These are phyloP conservation scores for Choristoneura rosaceana DNA, from an alignment of 2,888 invertebrate genomes.

Conservation along the genomic window DNA sequence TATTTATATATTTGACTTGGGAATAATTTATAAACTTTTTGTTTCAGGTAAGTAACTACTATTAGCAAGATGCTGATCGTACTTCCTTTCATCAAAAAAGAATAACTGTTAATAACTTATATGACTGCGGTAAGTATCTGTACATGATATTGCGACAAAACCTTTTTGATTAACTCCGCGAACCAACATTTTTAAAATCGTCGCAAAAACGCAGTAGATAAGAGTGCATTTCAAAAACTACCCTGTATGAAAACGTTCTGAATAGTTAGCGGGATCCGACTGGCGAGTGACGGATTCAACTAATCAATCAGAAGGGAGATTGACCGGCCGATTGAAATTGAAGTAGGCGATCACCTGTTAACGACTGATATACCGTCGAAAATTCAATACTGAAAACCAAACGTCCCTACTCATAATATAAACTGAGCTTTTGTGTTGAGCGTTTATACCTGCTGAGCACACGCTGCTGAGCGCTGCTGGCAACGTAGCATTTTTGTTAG, in stretches of 20 bases:
- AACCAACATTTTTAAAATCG: neutral
- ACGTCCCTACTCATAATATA: neutral
- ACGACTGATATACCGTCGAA: neutral
- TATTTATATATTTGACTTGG: too few species aligned
- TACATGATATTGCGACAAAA: too few species aligned
- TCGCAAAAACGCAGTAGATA: neutral
- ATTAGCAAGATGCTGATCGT: neutral
- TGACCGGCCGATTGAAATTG: constrained; percentile 27
- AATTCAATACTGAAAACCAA: neutral
- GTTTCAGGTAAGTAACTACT: constrained; percentile 27
- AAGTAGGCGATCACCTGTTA: constrained; percentile 23
- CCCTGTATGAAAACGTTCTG: constrained; percentile 4
- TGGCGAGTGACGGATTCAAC: constrained; percentile 8
- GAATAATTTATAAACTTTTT: neutral
- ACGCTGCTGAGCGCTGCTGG: too few species aligned
- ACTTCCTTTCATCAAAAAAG: neutral
- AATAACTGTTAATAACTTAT: too few species aligned
- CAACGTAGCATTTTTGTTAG: too few species aligned
- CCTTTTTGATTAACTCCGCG: neutral
- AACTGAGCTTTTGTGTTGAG: too few species aligned
- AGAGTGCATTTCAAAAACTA: neutral
- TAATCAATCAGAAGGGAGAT: constrained; percentile 27
- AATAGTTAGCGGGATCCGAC: neutral
- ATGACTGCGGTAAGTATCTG: too few species aligned
- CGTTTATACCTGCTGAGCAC: too few species aligned